Evolutionary conservation across 2,888 invertebrate species (phyloP), one percentile per base, ranked within the genome.

Genomic region (Campaea margaritaria): DNA sequence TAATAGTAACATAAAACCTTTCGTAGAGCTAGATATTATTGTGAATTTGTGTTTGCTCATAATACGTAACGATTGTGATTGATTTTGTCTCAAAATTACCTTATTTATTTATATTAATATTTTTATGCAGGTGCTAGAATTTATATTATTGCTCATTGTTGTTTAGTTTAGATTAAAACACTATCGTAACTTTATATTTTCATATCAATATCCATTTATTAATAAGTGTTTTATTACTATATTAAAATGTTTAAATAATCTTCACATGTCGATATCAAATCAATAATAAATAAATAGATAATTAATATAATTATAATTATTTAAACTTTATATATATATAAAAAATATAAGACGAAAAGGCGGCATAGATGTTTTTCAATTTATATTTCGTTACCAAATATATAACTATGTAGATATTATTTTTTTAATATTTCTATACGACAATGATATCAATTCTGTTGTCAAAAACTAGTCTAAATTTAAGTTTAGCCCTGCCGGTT

Each of bases 1-100:
- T 36, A n/a, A n/a, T 36, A 36, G 12, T 12, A 3, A 36, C 36
- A 12, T 2, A 12, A 7, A 36, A n/a, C 3, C 12, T n/a, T 36
- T 38, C 39, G 13, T 31, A 13, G n/a, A n/a, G n/a, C 0, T 31
- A 5, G 16, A 41, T 1, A 28, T 27, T 27, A 21, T 13, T 52
- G 47, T 52, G 15, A 42, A 53, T 48, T 56, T 61, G 42, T 54
- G 53, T 65, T 56, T 69, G 74, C 72, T 75, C 72, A 74, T 58
- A 54, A 15, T 21, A 21, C 5, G 61, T 61, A 58, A 60, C 44
- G 27, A 53, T 48, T 69, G 69, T 70, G 70, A 73, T 69, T 66
- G 44, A 27, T 70, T 68, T 70, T 65, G 69, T 73, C 68, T 73
- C 67, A 66, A 75, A 69, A 63, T 67, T 47, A 27, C 15, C 14